phyloP scores from a whole-genome alignment of 2,888 invertebrate species.

The Xanthia icteritia region DNA sequence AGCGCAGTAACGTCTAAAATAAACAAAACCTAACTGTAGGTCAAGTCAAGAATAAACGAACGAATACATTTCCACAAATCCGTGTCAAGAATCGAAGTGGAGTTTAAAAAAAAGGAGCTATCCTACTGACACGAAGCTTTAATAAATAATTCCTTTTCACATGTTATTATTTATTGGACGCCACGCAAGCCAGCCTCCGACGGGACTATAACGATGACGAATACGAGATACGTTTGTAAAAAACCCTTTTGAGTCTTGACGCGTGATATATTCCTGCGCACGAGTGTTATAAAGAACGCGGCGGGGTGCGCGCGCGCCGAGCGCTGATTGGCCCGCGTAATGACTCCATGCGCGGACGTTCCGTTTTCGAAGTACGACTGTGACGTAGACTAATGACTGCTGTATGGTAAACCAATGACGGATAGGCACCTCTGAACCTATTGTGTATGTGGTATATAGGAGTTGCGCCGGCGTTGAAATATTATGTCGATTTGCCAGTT shows the following conservation, averaged over 20 bases:
- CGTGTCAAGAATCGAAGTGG: constrained; percentile 83
- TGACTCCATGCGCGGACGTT: constrained; percentile 82
- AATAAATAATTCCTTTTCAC: constrained; percentile 85
- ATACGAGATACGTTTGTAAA: constrained; percentile 88
- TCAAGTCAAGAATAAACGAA: constrained; percentile 74
- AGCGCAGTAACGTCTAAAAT: constrained; percentile 72
- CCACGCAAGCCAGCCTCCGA: constrained; percentile 76
- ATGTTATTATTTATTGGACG: constrained; percentile 86
- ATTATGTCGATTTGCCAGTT: constrained; percentile 72
- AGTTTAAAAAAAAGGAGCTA: constrained; percentile 74
- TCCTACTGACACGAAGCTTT: constrained; percentile 77
- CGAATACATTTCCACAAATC: constrained; percentile 87
- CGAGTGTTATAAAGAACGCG: constrained; percentile 87
- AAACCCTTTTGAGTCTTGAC: constrained; percentile 86
- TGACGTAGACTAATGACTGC: constrained; percentile 86
- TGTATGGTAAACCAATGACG: constrained; percentile 86
- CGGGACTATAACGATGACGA: constrained; percentile 87
- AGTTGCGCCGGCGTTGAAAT: constrained; percentile 71
- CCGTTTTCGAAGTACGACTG: constrained; percentile 75
- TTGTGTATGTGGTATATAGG: constrained; percentile 82
- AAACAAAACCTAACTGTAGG: constrained; percentile 63
- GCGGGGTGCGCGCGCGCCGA: constrained; percentile 86
- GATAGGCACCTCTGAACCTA: constrained; percentile 87
- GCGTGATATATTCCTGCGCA: constrained; percentile 87
- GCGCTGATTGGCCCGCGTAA: constrained; percentile 85